Conservation (phyloP, 2,888 invertebrate genomes). For the Phyllotreta striolata region DNA sequence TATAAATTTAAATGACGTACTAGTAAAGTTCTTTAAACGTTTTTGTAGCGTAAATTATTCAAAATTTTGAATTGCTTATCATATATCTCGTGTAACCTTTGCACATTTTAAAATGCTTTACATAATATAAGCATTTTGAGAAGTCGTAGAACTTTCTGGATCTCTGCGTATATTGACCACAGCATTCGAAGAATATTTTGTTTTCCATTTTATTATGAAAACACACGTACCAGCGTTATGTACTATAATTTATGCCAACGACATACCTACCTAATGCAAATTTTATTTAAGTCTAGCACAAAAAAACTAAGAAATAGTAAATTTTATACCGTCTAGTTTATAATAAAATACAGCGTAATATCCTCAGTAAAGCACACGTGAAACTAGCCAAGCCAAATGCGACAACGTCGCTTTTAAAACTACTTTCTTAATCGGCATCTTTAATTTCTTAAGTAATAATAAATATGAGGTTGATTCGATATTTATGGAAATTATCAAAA, state of each 20-base stretch:
- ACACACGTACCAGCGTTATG: conserved; percentile 30
- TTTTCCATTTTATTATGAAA: conserved; percentile 33
- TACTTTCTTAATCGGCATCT: conserved; percentile 37
- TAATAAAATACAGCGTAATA: conserved; percentile 29
- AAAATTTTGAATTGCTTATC: conserved; percentile 9
- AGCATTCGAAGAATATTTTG: conserved; percentile 26
- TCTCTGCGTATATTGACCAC: conserved; percentile 14
- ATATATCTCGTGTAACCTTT: conserved; percentile 8
- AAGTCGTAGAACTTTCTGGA: conserved; percentile 13
- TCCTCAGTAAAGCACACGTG: conserved; percentile 29
- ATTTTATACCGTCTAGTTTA: conserved; percentile 21
- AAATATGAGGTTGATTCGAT: conserved; percentile 12
- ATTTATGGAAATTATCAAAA: conserved; percentile 15
- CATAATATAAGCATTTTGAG: conserved; percentile 14
- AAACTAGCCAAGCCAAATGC: conserved; percentile 19
- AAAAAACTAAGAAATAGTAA: conserved; percentile 33
- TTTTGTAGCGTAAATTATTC: no score
- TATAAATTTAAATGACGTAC: no score
- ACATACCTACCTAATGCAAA: conserved; percentile 38
- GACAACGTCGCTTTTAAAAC: conserved; percentile 36
- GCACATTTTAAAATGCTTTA: conserved; percentile 12
- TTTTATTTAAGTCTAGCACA: conserved; percentile 34
- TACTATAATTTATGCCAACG: conserved; percentile 33
- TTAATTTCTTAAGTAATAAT: conserved; percentile 10
- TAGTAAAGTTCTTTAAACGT: no score